These are phyloP conservation scores for Etheostoma nigrum DNA, from an alignment of 2,797 vertebrate genomes.

Conservation along the genomic window DNA sequence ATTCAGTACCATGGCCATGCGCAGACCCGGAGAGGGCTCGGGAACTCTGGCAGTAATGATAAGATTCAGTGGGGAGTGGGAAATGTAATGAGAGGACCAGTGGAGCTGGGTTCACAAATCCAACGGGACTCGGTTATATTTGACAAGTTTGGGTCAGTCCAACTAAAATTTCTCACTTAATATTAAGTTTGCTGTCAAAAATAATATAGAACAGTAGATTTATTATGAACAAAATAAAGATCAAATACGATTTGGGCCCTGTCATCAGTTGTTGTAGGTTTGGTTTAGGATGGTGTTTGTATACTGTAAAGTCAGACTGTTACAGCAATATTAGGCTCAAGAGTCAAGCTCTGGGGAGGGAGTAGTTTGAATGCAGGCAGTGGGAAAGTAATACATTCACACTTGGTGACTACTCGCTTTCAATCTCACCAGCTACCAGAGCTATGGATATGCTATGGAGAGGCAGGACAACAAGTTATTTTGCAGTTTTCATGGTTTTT, in stretches of 20 bases:
- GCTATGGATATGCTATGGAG: slow-evolving; percentile 46
- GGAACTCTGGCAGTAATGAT: slow-evolving; percentile 78
- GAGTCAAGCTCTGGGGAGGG: slow-evolving; percentile 40
- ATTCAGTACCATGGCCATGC: slow-evolving; percentile 67
- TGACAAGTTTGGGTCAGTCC: slow-evolving; percentile 56
- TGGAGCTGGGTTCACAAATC: slow-evolving; percentile 64
- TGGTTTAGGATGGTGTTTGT: slow-evolving; percentile 33
- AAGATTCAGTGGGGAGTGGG: slow-evolving; percentile 78
- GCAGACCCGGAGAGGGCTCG: slow-evolving; percentile 63
- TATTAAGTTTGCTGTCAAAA: slow-evolving; percentile 31
- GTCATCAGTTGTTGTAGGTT: slow-evolving; percentile 22
- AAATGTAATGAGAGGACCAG: slow-evolving; percentile 77
- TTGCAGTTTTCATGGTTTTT: slow-evolving; percentile 23
- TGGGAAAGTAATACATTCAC: slow-evolving; percentile 65
- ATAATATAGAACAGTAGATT: slow-evolving; percentile 33
- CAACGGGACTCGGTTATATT: slow-evolving; percentile 57
- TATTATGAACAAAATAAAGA: slow-evolving; percentile 25
- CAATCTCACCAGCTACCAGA: slow-evolving; percentile 53
- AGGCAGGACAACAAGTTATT: slow-evolving; percentile 41
- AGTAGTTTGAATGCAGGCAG: slow-evolving; percentile 47
- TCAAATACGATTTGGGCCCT: slow-evolving; percentile 11
- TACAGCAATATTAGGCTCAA: neutral
- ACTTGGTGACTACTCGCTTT: slow-evolving; percentile 56
- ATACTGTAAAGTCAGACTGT: slow-evolving; percentile 44
- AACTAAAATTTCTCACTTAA: slow-evolving; percentile 49